Base-by-base conservation (phyloP, 2,797 vertebrate species). In the Amblyraja radiata region DNA sequence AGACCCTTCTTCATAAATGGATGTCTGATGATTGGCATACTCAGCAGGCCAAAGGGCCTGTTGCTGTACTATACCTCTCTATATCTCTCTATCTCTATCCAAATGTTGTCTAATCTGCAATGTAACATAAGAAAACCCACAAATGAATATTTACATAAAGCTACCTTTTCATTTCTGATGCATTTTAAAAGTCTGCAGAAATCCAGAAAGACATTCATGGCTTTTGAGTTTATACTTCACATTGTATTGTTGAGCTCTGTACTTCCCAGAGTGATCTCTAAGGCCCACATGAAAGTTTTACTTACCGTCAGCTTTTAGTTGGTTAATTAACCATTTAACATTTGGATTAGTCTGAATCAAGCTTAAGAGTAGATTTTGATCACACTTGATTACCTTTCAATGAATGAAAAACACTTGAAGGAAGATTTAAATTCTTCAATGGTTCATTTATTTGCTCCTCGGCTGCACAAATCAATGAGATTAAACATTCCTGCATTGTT, bases 401-500 rank as follows among this genome's bases (percentile, higher is more conserved):
- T 94, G 93, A 93, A 63, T 91, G 83, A 94, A 94, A 94, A n/a
- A 90, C 93, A 61, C 68, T 93, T 93, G 93, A 94, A 93, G 93
- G 81, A 54, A 93, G 93, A 93, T 61, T 63, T 84, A 81, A 84
- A 83, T 36, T 93, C 9, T 65, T 93, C 93, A 93, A 16, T 39
- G 93, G 39, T 14, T 93, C 73, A n/a, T 39, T 93, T 94, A n/a
- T 0, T 18, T 93, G n/a, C 90, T 94, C 94, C 73, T 63, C n/a
- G 58, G 11, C 93, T 76, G 76, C 84, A 36, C 79, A 93, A 77
- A 63, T 77, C 84, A 93, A 0, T 14, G 93, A 94, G 94, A 93
- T 88, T 81, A 93, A 91, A 93, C 93, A n/a, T 94, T 14, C 93
- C 93, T 86, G 68, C 1, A n/a, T 54, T 68, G 39, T 83, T 74